A percentile compares a stretch with the other conserved stretches of the same genome.
These are phyloP conservation scores for Acholoe squamosa DNA, from an alignment of 2,888 invertebrate species.

Conservation along the genomic window DNA sequence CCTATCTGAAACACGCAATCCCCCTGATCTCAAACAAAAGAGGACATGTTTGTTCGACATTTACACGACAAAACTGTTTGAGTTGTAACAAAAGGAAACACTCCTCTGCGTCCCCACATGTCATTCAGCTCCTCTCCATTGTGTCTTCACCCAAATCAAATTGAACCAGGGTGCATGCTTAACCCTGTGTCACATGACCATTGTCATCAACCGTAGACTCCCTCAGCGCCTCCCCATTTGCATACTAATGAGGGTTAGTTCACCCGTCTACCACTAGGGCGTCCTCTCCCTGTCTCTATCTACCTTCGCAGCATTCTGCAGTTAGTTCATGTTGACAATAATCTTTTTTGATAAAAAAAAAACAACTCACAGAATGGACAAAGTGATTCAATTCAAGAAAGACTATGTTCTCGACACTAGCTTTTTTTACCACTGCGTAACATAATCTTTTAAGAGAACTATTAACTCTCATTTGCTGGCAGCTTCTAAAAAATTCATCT, in stretches of 20 bases:
- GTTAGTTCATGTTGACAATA: too few species aligned
- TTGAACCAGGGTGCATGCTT: not conserved
- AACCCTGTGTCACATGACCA: not conserved
- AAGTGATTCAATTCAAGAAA: too few species aligned
- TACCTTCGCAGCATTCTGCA: too few species aligned
- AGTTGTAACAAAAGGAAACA: not conserved
- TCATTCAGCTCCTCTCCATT: not conserved
- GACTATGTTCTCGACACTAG: too few species aligned
- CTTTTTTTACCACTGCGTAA: too few species aligned
- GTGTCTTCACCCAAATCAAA: not conserved
- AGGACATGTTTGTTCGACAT: not conserved
- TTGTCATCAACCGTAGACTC: not conserved
- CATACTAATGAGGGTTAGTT: constrained; percentile 10
- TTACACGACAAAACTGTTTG: not conserved
- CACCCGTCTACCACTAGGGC: not conserved
- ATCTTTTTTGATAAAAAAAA: too few species aligned
- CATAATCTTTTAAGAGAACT: too few species aligned
- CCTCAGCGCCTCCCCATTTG: constrained; percentile 25
- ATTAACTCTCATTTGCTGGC: too few species aligned
- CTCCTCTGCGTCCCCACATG: not conserved
- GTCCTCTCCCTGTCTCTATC: too few species aligned
- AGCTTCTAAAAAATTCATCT: too few species aligned
- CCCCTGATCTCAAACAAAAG: not conserved
- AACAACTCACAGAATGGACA: too few species aligned
- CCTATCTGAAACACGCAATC: not conserved